Conservation (phyloP, 1,140 invertebrate genomes). For the Wasmannia auropunctata region DNA sequence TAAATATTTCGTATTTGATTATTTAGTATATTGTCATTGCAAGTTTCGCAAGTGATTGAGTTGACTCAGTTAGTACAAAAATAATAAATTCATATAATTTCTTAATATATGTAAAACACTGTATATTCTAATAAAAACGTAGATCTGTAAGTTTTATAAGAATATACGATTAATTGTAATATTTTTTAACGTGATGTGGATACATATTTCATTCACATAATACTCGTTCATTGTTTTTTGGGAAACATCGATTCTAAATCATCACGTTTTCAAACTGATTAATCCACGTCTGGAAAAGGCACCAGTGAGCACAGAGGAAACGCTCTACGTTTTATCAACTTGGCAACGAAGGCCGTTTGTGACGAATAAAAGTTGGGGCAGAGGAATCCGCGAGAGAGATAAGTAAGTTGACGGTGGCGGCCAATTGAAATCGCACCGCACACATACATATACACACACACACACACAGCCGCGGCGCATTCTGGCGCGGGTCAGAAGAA, state of each 20-base stretch:
- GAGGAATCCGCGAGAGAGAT: neutral
- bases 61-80: neutral
- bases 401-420: conserved; percentile 21
- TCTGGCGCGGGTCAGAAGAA: conserved; percentile 47
- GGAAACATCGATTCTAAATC: neutral
- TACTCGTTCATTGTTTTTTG: neutral
- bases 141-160: too few species aligned
- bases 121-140: neutral
- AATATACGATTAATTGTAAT: too few species aligned
- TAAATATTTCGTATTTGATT: neutral
- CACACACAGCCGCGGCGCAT: conserved; percentile 1
- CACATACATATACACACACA: too few species aligned
- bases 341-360: conserved; percentile 12
- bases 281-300: neutral
- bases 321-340: conserved; percentile 5
- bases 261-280: neutral
- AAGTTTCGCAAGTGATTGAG: neutral
- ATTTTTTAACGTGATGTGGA: too few species aligned
- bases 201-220: too few species aligned
- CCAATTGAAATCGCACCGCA: conserved; percentile 48
- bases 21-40: neutral
- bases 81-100: neutral
- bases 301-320: neutral
- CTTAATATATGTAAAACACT: neutral
- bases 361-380: neutral